Percentiles rank a stretch among this genome's conserved stretches.
These are phyloP conservation scores for Onychostruthus taczanowskii DNA, from an alignment of 2,113 vertebrate species.

Conservation along the genomic window DNA sequence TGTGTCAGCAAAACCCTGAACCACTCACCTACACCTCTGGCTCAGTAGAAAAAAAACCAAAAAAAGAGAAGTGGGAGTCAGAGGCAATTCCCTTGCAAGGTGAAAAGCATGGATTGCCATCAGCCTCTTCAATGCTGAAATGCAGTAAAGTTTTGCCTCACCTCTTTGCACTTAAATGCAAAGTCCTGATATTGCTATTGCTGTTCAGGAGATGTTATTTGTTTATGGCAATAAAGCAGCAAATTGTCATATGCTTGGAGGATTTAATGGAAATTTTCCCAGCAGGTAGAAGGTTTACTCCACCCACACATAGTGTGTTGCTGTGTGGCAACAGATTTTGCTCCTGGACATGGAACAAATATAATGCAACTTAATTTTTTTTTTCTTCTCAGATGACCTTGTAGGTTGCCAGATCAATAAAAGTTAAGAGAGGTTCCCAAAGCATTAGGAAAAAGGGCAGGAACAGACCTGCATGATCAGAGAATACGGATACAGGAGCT, in stretches of 20 bases:
- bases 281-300: neutral
- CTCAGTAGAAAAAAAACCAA: neutral
- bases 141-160: neutral
- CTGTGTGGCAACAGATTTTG: neutral
- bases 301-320: neutral
- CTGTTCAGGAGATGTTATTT: neutral
- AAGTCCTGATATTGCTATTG: neutral
- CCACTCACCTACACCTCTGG: neutral
- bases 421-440: neutral
- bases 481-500: neutral
- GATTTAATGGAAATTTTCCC: neutral
- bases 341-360: neutral
- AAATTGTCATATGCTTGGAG: neutral
- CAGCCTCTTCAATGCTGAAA: neutral
- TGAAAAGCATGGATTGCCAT: neutral
- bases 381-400: neutral
- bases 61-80: neutral
- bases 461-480: neutral
- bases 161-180: neutral
- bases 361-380: neutral
- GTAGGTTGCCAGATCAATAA: neutral
- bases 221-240: neutral
- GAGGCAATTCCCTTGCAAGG: neutral
- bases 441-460: neutral
- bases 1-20: conserved; percentile 52